Base-by-base conservation (phyloP, 2,113 vertebrate species). In the Otus sunia region DNA sequence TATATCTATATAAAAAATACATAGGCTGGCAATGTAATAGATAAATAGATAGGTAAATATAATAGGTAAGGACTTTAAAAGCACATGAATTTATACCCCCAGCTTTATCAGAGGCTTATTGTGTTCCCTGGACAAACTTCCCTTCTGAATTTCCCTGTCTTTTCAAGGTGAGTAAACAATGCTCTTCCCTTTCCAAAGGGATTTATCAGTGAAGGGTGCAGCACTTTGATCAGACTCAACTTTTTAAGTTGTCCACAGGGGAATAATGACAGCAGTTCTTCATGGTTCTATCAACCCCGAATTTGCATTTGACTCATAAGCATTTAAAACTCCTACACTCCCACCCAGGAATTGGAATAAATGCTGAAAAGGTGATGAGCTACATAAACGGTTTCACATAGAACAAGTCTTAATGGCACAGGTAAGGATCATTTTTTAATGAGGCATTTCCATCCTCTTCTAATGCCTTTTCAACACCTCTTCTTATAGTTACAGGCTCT, bases 201-300 rank as follows among this genome's bases (percentile, higher is more conserved):
- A 67, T 85, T 92, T 85, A 81, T 94, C 47, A 96, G 91, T 85
- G 77, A 93, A 94, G 19, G 41, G 60, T 71, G 52, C 23, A 78
- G 41, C 9, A 25, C 49, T 93, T 81, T 30, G 32, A 90, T 67
- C 32, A 85, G 73, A 67, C 43, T 81, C 56, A 63, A 37, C 43
- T 47, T 92, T 75, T 63, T 23, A 84, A 72, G 17, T 6, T 68
- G 62, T 45, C 66, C 62, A 76, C 30, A 17, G 55, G 39, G 55
- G 25, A 88, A 45, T 47, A 45, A 41, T 29, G 55, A 82, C 41
- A 34, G 69, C 81, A 94, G 43, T 20, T 71, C 66, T 72, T 74
- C 49, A 29, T 14, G n/a, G 60, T 3, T 68, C 23, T 41, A 85
- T 76, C 71, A 87, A 78, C 55, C 29, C 30, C 1, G 1, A 67